Evolutionary conservation across 2,113 vertebrate species (phyloP), one percentile per base, ranked within the genome.

Genomic region (Misgurnus anguillicaudatus): DNA sequence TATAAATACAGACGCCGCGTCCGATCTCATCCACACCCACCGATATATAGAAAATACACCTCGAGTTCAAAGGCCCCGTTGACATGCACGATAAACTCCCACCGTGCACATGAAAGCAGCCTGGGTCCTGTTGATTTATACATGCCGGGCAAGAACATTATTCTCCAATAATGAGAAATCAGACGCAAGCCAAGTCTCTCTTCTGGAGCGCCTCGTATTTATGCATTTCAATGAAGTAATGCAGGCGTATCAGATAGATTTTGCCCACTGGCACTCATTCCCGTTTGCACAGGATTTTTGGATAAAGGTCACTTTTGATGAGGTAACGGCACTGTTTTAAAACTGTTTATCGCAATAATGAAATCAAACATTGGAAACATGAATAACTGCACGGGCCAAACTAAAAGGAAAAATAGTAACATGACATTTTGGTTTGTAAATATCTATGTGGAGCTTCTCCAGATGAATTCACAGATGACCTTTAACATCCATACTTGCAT

Each of bases 1-100:
- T 14, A 42, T 73, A 60, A 60, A 73, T 3, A 73, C 53, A 60
- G 4, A 73, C 53, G 2, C 64, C 13, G 68, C 14, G 67, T 71
- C 65, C 76, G 3, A 47, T 47, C 55, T 17, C 66, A 62, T 71
- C 47, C 42, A 51, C 45, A 60, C 57, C 64, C 78, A 75, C 55
- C 21, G 51, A 80, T 67, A 41, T 17, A 58, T 72, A 72, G 16
- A 64, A 51, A 62, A 79, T 47, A 77, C 72, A 65, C 72, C 68
- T 42, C 57, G 78, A 82, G 85, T 85, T 85, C 83, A 86, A 86
- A 83, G 79, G 64, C 64, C 64, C 68, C 41, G 67, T 62, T 58
- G 80, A 80, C 70, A 70, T 69, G 81, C 75, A 67, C 39, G 66
- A 80, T 85, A 75, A 78, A 70, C 76, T 81, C 67, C 72, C 67